A percentile compares a stretch with the other conserved stretches of the same genome.
Evolutionary conservation across 2,888 invertebrate species (phyloP).

Genomic region (Helobdella robusta): DNA sequence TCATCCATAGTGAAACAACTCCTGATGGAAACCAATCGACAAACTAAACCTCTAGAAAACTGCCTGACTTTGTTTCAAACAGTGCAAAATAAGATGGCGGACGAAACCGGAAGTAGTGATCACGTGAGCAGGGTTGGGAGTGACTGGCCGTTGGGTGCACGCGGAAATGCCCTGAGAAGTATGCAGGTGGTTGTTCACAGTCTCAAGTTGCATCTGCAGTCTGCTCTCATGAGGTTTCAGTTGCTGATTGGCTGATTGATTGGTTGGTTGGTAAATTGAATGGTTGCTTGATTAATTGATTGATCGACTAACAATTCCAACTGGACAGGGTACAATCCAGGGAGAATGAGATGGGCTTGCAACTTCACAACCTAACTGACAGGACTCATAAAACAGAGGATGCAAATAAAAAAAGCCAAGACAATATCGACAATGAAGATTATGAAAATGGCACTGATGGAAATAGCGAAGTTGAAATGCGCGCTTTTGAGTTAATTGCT

Average conservation of each 20-base stretch:
- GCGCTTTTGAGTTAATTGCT: no score
- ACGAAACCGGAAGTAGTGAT: background rate
- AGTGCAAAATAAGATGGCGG: background rate
- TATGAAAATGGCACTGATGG: no score
- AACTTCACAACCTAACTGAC: no score
- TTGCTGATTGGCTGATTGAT: background rate
- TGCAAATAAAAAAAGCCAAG: no score
- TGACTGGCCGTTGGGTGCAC: background rate
- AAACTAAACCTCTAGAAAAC: background rate
- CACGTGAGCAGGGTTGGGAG: background rate
- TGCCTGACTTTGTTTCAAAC: background rate
- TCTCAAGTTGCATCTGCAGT: slow-evolving; percentile 42
- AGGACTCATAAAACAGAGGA: no score
- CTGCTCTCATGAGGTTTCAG: slow-evolving; percentile 39
- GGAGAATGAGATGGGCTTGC: no score
- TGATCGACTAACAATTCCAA: no score
- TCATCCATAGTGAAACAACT: background rate
- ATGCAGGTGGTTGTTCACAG: slow-evolving; percentile 42
- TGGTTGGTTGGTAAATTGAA: background rate
- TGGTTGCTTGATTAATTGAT: background rate
- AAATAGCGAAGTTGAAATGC: no score
- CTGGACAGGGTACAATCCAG: no score
- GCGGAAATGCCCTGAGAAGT: slow-evolving; percentile 20
- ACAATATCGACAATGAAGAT: no score
- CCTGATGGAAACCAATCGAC: background rate